These are phyloP conservation scores for Cyaniris semiargus DNA, from an alignment of 2,888 invertebrate species.

Conservation along the genomic window DNA sequence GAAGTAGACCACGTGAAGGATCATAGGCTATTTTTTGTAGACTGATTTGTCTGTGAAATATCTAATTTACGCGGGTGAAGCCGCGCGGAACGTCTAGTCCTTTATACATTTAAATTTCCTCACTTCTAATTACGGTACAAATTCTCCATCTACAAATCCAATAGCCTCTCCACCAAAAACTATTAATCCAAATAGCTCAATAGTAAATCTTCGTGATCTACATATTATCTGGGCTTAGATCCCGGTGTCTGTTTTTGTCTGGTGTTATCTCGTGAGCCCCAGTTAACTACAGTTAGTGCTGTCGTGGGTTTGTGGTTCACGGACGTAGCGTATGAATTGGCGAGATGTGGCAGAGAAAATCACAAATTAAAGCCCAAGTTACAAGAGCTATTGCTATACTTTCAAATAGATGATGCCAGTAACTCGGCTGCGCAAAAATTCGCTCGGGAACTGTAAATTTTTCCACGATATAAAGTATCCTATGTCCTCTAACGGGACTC, in stretches of 20 bases:
- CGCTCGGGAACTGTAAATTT: too few species aligned
- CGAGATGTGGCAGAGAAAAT: not conserved
- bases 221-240: constrained; percentile 7
- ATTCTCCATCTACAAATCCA: not conserved
- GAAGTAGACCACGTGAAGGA: too few species aligned
- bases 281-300: constrained; percentile 16
- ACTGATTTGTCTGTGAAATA: too few species aligned
- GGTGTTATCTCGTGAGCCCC: constrained; percentile 19
- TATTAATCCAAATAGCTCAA: constrained; percentile 31
- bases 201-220: constrained; percentile 13
- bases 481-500: too few species aligned
- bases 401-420: too few species aligned
- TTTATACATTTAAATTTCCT: not conserved
- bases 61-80: too few species aligned
- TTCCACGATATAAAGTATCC: too few species aligned
- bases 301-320: constrained; percentile 12
- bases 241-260: constrained; percentile 22
- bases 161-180: constrained; percentile 22
- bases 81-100: too few species aligned
- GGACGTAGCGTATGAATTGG: not conserved
- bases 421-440: too few species aligned
- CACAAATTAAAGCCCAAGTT: not conserved
- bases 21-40: too few species aligned
- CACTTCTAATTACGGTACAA: not conserved
- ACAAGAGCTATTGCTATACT: too few species aligned